These are phyloP conservation scores for Synaphobranchus kaupii DNA, from an alignment of 2,797 vertebrate species.

Conservation along the genomic window DNA sequence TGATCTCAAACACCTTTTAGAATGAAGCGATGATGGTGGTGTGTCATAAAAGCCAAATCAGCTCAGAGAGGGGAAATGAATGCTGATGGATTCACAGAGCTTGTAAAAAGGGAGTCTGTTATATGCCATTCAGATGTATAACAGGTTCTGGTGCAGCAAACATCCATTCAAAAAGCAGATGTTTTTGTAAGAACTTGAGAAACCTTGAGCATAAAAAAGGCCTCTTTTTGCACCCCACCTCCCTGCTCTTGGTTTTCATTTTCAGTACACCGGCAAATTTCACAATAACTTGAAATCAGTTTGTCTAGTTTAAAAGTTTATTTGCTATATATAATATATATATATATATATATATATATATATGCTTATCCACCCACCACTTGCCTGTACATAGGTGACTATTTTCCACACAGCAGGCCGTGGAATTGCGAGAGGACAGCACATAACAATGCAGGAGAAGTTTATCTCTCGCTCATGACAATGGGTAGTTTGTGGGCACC, in stretches of 20 bases:
- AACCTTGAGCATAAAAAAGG: not conserved
- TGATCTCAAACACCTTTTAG: not conserved
- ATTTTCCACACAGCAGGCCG: not conserved
- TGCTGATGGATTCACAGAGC: not conserved
- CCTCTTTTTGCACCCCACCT: not conserved
- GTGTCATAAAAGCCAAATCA: not conserved
- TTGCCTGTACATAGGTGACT: not conserved
- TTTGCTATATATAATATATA: not conserved
- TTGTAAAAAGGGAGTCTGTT: not conserved
- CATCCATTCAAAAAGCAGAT: constrained; percentile 19
- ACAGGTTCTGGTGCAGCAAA: constrained; percentile 12
- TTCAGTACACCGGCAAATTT: not conserved
- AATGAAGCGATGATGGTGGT: not conserved
- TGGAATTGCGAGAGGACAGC: not conserved
- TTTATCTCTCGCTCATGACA: not conserved
- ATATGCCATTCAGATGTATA: not conserved
- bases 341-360: too few species aligned
- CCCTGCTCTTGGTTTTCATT: not conserved
- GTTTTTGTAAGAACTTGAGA: not conserved
- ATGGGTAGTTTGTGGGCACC: not conserved
- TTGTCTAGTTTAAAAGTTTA: not conserved
- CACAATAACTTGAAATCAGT: not conserved
- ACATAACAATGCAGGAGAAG: not conserved
- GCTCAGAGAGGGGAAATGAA: not conserved
- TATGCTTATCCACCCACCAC: not conserved